Conservation (phyloP, 2,888 invertebrate species). For the Agonum fuliginosum region DNA sequence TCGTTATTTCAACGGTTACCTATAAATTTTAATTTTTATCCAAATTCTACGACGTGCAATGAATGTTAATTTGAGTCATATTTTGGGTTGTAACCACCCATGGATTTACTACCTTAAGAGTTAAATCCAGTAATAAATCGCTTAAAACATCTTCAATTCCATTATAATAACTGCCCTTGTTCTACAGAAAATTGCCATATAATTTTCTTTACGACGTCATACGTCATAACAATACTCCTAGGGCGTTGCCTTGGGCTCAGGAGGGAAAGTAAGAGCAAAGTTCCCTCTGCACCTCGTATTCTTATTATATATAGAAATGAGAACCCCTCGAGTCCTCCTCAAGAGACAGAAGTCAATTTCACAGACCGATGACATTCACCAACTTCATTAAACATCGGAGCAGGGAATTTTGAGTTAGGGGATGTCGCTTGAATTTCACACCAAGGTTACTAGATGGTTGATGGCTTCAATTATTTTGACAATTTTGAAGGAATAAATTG, state of each 20-base stretch:
- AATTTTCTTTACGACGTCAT: not conserved
- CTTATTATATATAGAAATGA: constrained; percentile 40
- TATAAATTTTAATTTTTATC: too few relatives aligned
- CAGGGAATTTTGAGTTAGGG: not conserved
- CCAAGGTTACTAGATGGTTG: constrained; percentile 1
- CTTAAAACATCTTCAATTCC: not conserved
- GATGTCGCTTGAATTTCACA: constrained; percentile 27
- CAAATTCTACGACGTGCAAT: too few relatives aligned
- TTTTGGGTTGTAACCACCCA: too few relatives aligned
- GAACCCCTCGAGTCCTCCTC: not conserved
- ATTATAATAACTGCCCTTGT: not conserved
- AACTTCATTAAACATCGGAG: constrained; percentile 55
- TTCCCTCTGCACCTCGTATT: constrained; percentile 36
- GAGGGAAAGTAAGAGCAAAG: constrained; percentile 54
- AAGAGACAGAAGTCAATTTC: constrained; percentile 63
- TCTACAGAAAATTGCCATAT: not conserved
- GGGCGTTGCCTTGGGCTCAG: too few relatives aligned
- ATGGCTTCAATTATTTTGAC: not conserved
- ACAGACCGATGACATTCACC: constrained; percentile 61
- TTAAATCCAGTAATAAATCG: not conserved
- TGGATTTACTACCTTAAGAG: too few relatives aligned
- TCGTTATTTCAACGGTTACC: too few relatives aligned
- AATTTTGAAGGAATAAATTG: not conserved
- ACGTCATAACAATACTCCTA: not conserved
- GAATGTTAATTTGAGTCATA: too few relatives aligned